These are phyloP conservation scores for Perognathus longimembris DNA, from an alignment of 2,113 vertebrate genomes.

Conservation along the genomic window DNA sequence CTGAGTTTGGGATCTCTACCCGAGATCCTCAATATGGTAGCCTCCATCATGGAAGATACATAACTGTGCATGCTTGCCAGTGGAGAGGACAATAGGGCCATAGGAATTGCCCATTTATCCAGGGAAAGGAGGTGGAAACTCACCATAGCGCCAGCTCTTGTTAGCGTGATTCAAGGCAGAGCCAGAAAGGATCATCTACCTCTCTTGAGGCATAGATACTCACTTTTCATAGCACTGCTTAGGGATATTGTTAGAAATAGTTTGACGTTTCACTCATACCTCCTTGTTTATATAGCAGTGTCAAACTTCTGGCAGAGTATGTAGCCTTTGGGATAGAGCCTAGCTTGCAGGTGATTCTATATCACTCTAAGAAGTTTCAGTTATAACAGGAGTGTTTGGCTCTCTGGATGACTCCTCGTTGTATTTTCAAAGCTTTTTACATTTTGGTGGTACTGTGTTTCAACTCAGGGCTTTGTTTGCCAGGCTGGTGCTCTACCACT, in stretches of 20 bases:
- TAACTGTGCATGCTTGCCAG: background rate
- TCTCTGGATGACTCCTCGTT: background rate
- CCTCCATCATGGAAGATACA: background rate
- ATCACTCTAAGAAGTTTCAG: background rate
- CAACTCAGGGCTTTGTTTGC: no score
- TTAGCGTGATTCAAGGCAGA: background rate
- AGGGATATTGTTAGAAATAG: background rate
- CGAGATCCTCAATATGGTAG: background rate
- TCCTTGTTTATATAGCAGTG: background rate
- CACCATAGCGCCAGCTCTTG: background rate
- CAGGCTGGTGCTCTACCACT: no score
- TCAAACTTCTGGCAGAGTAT: background rate
- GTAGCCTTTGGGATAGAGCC: background rate
- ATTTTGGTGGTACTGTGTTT: background rate
- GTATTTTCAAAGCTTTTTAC: background rate
- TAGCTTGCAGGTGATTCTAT: background rate
- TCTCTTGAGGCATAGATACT: background rate
- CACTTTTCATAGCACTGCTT: background rate
- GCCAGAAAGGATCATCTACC: background rate
- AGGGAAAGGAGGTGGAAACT: background rate
- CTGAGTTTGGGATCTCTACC: accelerated
- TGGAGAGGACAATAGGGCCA: no score
- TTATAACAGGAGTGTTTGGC: background rate
- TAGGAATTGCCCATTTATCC: background rate
- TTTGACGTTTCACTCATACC: background rate